Evolutionary conservation across 2,797 vertebrate genomes (phyloP), one percentile per base, ranked within the genome.

Genomic region (Oceanodroma leucorhoa): DNA sequence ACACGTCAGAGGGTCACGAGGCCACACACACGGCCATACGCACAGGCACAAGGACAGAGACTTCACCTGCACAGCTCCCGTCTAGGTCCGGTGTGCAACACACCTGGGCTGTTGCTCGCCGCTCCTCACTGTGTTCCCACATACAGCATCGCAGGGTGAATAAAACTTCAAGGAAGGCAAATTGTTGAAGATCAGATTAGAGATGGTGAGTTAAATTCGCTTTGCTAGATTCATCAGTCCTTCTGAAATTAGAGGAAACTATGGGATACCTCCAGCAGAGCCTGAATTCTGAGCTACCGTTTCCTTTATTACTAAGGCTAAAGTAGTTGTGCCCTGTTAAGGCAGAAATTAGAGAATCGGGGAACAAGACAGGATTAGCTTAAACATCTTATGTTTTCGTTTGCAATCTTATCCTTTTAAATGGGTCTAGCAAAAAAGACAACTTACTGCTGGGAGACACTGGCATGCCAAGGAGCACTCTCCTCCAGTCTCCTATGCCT

Each of bases 1-100:
- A 17, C 55, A 48, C 0, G 1, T 19, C 11, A 16, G n/a, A 11
- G 16, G 62, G 9, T 14, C 55, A 23, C n/a, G 4, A 3, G 38
- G n/a, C 32, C 69, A 36, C 48, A 16, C 46, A 2, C 14, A 4
- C 58, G 4, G 19, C 7, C n/a, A 19, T 6, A 22, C 14, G 30
- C 21, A 4, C 32, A 10, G 2, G 1, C n/a, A 36, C 36, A 6
- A 19, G 38, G 2, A 23, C 29, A 21, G n/a, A 10, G 43, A 22
- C 62, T n/a, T 45, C 9, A 18, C 62, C 22, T n/a, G 41, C 41
- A 9, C 62, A 46, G 62, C 30, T 24, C 30, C 23, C 10, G 5
- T 18, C 43, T 8, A 23, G 23, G 32, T 18, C 43, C 34, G 22
- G 9, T 26, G 43, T 48, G 34, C 12, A 18, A 32, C 55, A 41